phyloP scores from a whole-genome alignment of 2,797 vertebrate species.

The Eupleurogrammus muticus region DNA sequence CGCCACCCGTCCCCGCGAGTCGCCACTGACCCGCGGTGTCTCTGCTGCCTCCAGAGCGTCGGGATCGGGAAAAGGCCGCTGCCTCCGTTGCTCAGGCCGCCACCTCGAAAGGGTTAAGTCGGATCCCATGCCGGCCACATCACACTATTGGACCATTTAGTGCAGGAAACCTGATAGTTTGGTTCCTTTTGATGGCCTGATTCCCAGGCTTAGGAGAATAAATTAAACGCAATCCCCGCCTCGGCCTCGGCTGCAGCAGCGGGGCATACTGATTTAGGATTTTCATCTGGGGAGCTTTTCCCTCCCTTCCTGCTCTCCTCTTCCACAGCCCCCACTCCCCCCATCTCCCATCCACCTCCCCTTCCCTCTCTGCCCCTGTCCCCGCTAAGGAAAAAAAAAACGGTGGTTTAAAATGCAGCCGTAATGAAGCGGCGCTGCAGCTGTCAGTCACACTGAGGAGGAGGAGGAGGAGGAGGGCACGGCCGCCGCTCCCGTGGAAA shows the following conservation, averaged over 20 bases:
- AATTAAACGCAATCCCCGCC: constrained; percentile 89
- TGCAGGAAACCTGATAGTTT: constrained; percentile 86
- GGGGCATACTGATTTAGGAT: constrained; percentile 92
- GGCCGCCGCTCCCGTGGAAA: constrained; percentile 83
- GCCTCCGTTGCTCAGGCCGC: constrained; percentile 29
- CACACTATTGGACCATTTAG: constrained; percentile 78
- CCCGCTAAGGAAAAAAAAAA: constrained; percentile 43
- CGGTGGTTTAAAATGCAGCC: constrained; percentile 59
- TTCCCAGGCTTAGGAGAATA: constrained; percentile 91
- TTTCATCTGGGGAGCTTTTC: constrained; percentile 95
- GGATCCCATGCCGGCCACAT: constrained; percentile 74
- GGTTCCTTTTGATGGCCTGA: constrained; percentile 87
- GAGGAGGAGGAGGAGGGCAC: constrained; percentile 53
- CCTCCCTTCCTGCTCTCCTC: constrained; percentile 75
- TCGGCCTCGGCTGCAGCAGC: constrained; percentile 88
- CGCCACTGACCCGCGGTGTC: not conserved
- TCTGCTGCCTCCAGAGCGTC: constrained; percentile 11
- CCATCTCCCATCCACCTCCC: not conserved
- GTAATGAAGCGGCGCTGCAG: constrained; percentile 89
- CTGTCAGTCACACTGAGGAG: constrained; percentile 64
- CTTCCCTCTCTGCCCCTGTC: constrained; percentile 14
- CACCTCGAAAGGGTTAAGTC: constrained; percentile 73
- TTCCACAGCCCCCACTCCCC: constrained; percentile 22
- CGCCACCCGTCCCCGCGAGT: constrained; percentile 18
- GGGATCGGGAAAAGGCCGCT: constrained; percentile 30